Conservation (phyloP, 2,797 vertebrate species). For the Eulemur mongoz region DNA sequence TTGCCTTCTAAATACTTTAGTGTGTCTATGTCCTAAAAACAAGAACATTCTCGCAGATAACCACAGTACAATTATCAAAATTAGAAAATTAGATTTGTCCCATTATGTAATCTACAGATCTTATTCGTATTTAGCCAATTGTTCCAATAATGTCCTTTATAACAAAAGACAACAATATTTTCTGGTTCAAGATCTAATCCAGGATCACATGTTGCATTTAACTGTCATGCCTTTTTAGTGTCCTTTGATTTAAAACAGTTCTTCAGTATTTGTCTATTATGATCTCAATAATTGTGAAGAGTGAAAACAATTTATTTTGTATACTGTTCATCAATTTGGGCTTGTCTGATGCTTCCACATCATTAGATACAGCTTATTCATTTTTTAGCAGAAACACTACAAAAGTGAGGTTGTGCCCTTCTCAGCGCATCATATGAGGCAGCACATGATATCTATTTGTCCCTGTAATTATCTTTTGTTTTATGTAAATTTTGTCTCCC, state of each 20-base stretch:
- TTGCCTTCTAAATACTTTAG: neutral
- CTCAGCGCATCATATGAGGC: neutral
- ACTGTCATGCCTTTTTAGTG: neutral
- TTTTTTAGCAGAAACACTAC: neutral
- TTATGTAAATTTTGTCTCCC: neutral
- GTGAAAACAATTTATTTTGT: neutral
- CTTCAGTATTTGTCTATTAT: neutral
- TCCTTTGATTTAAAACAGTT: neutral
- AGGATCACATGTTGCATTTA: neutral
- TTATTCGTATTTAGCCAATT: neutral
- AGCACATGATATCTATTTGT: neutral
- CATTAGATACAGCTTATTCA: neutral
- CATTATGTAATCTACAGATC: neutral
- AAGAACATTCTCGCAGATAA: neutral
- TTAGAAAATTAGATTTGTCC: neutral
- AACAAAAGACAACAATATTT: neutral
- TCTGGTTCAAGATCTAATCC: neutral
- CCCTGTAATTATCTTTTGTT: conserved; percentile 20
- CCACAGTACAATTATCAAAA: conserved; percentile 1
- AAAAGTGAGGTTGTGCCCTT: neutral
- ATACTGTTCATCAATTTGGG: neutral
- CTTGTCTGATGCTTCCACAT: neutral
- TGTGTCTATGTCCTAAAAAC: neutral
- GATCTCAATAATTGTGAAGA: neutral
- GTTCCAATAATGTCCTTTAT: neutral